A percentile compares a stretch with the other conserved stretches of the same genome.
These are phyloP conservation scores for Petrocephalus sullivani DNA, from an alignment of 2,797 vertebrate species.

Conservation along the genomic window DNA sequence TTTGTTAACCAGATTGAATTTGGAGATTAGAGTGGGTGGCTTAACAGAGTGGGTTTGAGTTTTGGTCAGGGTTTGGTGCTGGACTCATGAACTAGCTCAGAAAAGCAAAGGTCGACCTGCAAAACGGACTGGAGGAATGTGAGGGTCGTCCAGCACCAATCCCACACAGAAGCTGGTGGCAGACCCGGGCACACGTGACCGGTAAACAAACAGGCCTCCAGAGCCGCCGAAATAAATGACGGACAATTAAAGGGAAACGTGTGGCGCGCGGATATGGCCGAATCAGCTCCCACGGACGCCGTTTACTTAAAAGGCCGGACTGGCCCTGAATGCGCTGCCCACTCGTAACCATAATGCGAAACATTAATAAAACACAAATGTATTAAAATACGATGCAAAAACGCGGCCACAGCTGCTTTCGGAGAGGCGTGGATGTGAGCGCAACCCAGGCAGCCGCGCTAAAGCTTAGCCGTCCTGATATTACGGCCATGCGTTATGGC, in stretches of 20 bases:
- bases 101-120: not conserved
- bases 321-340: not conserved
- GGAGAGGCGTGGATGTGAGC: not conserved
- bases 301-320: slow-evolving; percentile 10
- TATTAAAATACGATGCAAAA: slow-evolving; percentile 4
- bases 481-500: slow-evolving; percentile 71
- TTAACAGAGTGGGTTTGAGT: slow-evolving; percentile 58
- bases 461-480: slow-evolving; percentile 47
- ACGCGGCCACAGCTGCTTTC: slow-evolving; percentile 5
- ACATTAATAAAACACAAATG: slow-evolving; percentile 19
- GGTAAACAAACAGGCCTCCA: not conserved
- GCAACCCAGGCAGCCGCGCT: not conserved
- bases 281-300: not conserved
- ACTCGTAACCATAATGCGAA: slow-evolving; percentile 14
- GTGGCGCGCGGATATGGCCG: not conserved
- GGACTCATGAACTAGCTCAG: not conserved
- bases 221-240: not conserved
- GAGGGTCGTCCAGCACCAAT: not conserved
- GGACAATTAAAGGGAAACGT: slow-evolving; percentile 2
- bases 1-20: slow-evolving; percentile 76
- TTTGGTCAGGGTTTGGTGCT: not conserved
- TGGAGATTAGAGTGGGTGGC: slow-evolving; percentile 59
- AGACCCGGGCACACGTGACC: not conserved
- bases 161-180: not conserved
- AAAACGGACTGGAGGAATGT: not conserved